Evolutionary conservation across 2,888 invertebrate species (phyloP).

Genomic region (Muschampia plurimacula): DNA sequence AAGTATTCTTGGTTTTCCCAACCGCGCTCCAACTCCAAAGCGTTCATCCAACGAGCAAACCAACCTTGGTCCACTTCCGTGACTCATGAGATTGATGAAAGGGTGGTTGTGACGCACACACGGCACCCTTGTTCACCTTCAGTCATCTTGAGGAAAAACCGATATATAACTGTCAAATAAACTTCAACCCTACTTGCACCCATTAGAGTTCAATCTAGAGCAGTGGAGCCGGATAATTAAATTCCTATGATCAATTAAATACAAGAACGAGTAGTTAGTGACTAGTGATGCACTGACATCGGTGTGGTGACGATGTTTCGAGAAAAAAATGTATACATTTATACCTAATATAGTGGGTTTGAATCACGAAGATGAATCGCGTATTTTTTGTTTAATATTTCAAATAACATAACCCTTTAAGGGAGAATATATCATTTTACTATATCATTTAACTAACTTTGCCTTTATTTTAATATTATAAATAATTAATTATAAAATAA

Average conservation of each 20-base stretch:
- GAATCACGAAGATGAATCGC: not conserved
- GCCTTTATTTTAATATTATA: too few species aligned
- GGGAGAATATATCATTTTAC: too few species aligned
- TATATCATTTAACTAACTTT: too few species aligned
- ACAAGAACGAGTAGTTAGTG: not conserved
- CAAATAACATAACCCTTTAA: too few species aligned
- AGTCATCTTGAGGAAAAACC: conserved; percentile 63
- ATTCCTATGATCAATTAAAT: conserved; percentile 10
- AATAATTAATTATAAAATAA: too few species aligned
- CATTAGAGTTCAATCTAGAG: not conserved
- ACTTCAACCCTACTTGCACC: conserved; percentile 31
- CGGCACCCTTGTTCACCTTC: conserved; percentile 67
- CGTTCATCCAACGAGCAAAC: not conserved
- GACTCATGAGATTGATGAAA: conserved; percentile 48
- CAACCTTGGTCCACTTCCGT: conserved; percentile 12
- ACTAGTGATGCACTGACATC: not conserved
- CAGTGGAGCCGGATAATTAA: not conserved
- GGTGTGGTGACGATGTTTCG: conserved; percentile 4
- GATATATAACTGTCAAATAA: conserved; percentile 44
- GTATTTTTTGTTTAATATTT: not conserved
- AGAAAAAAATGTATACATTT: not conserved
- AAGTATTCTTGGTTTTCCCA: not conserved
- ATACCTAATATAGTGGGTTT: not conserved
- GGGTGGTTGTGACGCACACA: conserved; percentile 67
- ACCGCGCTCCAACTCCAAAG: not conserved